A percentile compares a stretch with the other conserved stretches of the same genome.
These are phyloP conservation scores for Enteromius afrohamiltoni DNA, from an alignment of 2,797 vertebrate species.

Conservation along the genomic window DNA sequence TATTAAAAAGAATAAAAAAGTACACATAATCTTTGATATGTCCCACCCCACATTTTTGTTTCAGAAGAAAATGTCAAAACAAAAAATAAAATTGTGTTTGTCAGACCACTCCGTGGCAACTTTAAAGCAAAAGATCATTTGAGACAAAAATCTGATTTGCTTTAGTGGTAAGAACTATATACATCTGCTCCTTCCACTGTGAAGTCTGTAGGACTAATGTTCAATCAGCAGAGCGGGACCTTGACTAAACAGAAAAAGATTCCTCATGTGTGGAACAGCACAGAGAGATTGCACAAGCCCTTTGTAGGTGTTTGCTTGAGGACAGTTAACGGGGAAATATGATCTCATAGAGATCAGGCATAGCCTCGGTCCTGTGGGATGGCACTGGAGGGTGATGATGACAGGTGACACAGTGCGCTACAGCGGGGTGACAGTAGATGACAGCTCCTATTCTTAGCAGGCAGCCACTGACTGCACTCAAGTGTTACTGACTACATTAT, in stretches of 20 bases:
- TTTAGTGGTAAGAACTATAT: neutral
- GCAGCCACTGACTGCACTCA: constrained; percentile 32
- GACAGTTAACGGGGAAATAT: constrained; percentile 32
- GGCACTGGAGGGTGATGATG: constrained; percentile 35
- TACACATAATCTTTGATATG: neutral
- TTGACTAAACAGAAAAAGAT: constrained; percentile 33
- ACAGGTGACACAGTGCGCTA: constrained; percentile 47
- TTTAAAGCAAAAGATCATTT: neutral
- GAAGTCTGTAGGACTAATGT: constrained; percentile 10
- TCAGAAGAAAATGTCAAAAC: neutral
- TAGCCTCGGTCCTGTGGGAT: constrained; percentile 1
- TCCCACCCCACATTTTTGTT: neutral
- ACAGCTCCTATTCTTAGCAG: constrained; percentile 55
- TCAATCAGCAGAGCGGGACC: constrained; percentile 22
- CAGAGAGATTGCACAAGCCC: neutral
- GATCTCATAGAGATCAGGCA: constrained; percentile 15
- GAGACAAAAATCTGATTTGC: neutral
- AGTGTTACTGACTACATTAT: constrained; percentile 51
- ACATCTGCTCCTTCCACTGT: constrained; percentile 1
- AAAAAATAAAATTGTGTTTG: neutral
- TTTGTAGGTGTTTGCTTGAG: constrained; percentile 32
- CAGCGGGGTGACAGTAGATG: constrained; percentile 36
- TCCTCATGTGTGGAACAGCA: neutral
- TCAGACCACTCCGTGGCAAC: neutral
- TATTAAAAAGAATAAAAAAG: neutral